Base-by-base conservation (phyloP, 2,797 vertebrate genomes). In the Eulemur coronatus region DNA sequence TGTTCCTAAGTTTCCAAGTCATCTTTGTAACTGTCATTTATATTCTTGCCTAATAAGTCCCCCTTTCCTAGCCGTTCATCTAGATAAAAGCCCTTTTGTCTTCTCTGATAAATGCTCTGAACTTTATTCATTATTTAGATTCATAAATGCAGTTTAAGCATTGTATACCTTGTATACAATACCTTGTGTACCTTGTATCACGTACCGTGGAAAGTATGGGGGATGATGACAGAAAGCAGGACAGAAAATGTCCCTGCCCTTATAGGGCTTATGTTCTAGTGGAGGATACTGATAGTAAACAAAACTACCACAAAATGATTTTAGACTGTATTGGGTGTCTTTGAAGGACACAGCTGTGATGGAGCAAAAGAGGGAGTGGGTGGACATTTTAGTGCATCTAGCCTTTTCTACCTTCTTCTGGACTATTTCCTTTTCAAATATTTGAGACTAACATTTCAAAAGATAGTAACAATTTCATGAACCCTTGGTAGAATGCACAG, bases 91-190 rank as follows among this genome's bases (percentile, higher is more conserved):
- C 5, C 35, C 38, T 65, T 89, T 89, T 82, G 52, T 63, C 48
- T 79, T 69, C 63, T 75, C 46, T 65, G 85, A 59, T 20, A 93
- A 82, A 65, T 91, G 28, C 26, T 67, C 7, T 57, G 4, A 43
- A 76, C 69, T 90, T 46, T 65, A 85, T 72, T 87, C 28, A 65
- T 26, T 70, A 18, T 72, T 89, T 84, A 59, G 24, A 30, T 52
- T 96, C 84, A 43, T 52, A 76, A 89, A 38, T 43, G 30, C 41
- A 88, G 38, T 89, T 85, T 26, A 9, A 63, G 24, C 12, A 46
- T 46, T 95, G 43, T 43, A 43, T 43, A 43, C 43, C 43, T 41
- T 43, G 43, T 43, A 43, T 43, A 43, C 43, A 43, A 43, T 43
- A 43, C 43, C 43, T 43, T 43, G 43, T 43, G 8, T 43, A 43